phyloP scores from a whole-genome alignment of 2,888 invertebrate species.

The Cerceris ruficornis region DNA sequence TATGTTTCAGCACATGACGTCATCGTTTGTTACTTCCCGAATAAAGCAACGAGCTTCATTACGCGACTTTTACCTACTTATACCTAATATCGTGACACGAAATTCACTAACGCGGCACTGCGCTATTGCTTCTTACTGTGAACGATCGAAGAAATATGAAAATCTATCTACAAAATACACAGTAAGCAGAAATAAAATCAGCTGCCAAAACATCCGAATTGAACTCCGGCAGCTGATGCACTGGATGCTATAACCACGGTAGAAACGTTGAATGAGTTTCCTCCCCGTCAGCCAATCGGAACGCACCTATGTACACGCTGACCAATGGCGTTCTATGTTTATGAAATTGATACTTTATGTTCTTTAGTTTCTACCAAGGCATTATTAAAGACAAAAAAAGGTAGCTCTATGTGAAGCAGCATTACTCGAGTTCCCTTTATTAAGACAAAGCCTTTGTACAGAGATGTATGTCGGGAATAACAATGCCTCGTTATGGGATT shows the following conservation, averaged over 20 bases:
- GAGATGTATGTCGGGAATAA: too few species aligned
- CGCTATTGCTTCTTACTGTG: background rate
- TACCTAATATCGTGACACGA: conserved; percentile 4
- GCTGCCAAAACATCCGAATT: conserved; percentile 72
- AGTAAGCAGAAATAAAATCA: conserved; percentile 64
- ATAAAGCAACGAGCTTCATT: conserved; percentile 59
- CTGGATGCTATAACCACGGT: conserved; percentile 63
- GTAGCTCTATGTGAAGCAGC: too few species aligned
- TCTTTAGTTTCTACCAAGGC: conserved; percentile 3
- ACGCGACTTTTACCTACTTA: conserved; percentile 20
- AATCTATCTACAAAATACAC: conserved; percentile 36
- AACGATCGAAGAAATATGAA: conserved; percentile 25
- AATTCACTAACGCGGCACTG: conserved; percentile 20
- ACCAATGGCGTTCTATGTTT: conserved; percentile 46
- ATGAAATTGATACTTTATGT: conserved; percentile 40
- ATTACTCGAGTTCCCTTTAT: too few species aligned
- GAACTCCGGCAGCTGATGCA: conserved; percentile 68
- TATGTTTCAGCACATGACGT: conserved; percentile 73
- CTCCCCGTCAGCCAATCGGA: conserved; percentile 52
- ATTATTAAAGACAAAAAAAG: conserved; percentile 4
- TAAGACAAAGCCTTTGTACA: too few species aligned
- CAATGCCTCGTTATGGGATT: too few species aligned
- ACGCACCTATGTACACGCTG: background rate
- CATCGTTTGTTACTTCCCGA: conserved; percentile 65
- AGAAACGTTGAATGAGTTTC: conserved; percentile 39